phyloP scores from a whole-genome alignment of 2,797 vertebrate genomes.

The Ceryle rudis region DNA sequence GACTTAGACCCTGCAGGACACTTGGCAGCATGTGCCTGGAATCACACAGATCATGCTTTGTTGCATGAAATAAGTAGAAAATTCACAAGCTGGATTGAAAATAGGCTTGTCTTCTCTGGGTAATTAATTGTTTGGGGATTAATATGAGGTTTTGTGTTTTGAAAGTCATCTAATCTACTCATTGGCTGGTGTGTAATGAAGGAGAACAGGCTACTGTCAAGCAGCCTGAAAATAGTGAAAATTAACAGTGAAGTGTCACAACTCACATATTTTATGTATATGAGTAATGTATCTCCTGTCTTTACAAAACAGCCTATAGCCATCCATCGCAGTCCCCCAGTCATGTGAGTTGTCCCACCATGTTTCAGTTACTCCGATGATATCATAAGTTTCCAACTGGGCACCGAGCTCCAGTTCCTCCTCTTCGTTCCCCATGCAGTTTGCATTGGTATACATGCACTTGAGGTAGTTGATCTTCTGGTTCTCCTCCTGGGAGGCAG shows the following conservation, averaged over 20 bases:
- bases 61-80: not conserved
- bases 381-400: not conserved
- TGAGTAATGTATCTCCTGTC: conserved; percentile 37
- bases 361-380: not conserved
- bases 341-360: no score
- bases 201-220: conserved; percentile 55
- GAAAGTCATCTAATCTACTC: conserved; percentile 46
- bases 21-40: not conserved
- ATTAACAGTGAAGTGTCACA: conserved; percentile 50
- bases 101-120: conserved; percentile 25
- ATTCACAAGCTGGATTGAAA: conserved; percentile 18
- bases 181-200: conserved; percentile 46
- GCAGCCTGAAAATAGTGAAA: conserved; percentile 47
- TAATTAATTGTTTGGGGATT: conserved; percentile 64
- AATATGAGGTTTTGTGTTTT: conserved; percentile 39
- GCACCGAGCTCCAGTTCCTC: not conserved
- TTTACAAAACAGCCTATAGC: not conserved
- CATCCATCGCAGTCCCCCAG: not conserved
- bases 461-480: not conserved
- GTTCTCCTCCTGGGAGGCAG: not conserved
- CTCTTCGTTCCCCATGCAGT: not conserved
- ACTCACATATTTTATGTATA: conserved; percentile 46
- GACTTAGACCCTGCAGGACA: not conserved
- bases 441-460: not conserved
- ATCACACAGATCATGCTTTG: not conserved